Evolutionary conservation across 2,113 vertebrate genomes (phyloP), one percentile per base, ranked within the genome.

Genomic region (Argyrosomus japonicus): DNA sequence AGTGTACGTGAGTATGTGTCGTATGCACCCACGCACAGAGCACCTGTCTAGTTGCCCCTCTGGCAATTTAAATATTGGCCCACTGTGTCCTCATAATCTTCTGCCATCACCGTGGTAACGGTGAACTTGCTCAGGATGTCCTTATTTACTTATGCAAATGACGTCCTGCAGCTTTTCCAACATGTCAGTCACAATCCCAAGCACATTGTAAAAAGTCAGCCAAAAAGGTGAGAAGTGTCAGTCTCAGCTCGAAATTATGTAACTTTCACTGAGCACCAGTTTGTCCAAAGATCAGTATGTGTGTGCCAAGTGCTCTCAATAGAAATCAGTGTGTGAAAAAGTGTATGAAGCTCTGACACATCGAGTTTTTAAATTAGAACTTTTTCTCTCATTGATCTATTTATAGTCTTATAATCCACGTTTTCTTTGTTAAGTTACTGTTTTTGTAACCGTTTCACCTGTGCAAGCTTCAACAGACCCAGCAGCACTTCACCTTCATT

Each of bases 91-190:
- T 81, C 32, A 51, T 61, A 78, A 86, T 91, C 79, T 81, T 70
- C 71, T 72, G 36, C 48, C 65, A 19, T 92, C 82, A 64, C 87
- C 85, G 89, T 93, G 87, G 90, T 74, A 92, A 93, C 88, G 62
- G 80, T 69, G 75, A 87, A 88, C 75, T 85, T 87, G 67, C 82
- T 77, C 65, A 74, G 74, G 71, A 69, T 71, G 82, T n/a, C 73
- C 77, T 63, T 90, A 77, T 91, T 90, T 86, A 89, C 80, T 61
- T 80, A 87, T 89, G 84, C 75, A 89, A 90, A 89, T 77, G 45
- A 76, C 19, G 40, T 77, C 64, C 68, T 75, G 68, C 71, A 47
- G 63, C 57, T 79, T 79, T 69, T 71, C 43, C 57, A 21, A 73
- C 63, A 56, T 79, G 88, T 82, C 88, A 89, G 71, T 91, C 91